Conservation (phyloP, 1,140 invertebrate genomes). For the Brachionus rotundiformis region DNA sequence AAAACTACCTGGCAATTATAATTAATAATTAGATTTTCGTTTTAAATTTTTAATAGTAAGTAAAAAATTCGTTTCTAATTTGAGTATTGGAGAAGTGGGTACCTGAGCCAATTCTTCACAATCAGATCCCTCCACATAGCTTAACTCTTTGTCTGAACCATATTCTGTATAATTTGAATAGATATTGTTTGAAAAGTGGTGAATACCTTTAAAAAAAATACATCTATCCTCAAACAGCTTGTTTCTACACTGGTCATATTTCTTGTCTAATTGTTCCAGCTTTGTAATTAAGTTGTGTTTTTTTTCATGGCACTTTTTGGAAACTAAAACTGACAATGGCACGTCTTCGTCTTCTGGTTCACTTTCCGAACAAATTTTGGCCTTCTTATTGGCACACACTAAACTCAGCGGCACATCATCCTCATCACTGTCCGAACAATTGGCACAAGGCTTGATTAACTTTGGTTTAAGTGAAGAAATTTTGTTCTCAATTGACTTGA, state of each 20-base stretch:
- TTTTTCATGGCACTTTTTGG: background rate
- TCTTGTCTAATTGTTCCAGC: background rate
- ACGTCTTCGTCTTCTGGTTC: background rate
- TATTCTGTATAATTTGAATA: too few relatives aligned
- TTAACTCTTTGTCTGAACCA: background rate
- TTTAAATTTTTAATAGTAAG: background rate
- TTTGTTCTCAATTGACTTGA: conserved; percentile 35
- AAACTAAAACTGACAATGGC: background rate
- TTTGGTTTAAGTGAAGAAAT: background rate
- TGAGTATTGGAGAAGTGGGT: background rate
- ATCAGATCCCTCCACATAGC: conserved; percentile 7
- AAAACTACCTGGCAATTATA: background rate
- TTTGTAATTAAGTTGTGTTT: background rate
- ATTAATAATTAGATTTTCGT: background rate
- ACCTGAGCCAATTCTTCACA: background rate
- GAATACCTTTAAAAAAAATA: conserved; percentile 12
- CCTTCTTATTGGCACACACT: background rate
- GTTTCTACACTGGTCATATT: background rate
- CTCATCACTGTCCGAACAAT: background rate
- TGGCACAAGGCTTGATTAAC: too few relatives aligned
- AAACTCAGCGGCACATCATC: conserved; percentile 11
- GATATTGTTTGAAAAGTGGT: background rate
- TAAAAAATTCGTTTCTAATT: background rate
- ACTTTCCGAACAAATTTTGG: background rate
- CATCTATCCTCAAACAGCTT: background rate